These are phyloP conservation scores for Byasa hedistus DNA, from an alignment of 2,888 invertebrate genomes.

Conservation along the genomic window DNA sequence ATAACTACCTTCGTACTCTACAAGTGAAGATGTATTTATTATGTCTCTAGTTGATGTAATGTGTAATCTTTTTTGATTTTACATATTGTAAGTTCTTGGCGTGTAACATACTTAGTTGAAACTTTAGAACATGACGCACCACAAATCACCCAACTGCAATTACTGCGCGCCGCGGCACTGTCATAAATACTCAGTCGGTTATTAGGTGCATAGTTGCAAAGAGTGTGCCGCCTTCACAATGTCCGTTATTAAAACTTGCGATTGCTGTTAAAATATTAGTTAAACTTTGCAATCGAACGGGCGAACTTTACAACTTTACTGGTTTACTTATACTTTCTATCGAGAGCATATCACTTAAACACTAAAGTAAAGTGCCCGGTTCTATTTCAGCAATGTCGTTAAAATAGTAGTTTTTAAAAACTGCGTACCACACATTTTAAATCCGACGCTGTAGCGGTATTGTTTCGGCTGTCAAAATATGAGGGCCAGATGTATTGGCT, in stretches of 20 bases:
- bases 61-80: background rate
- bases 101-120: slow-evolving; percentile 35
- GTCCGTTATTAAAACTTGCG: slow-evolving; percentile 22
- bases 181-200: slow-evolving; percentile 62
- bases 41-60: background rate
- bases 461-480: too few relatives aligned
- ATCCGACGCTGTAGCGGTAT: too few relatives aligned
- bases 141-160: slow-evolving; percentile 75
- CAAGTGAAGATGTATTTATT: background rate
- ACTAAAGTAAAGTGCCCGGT: too few relatives aligned
- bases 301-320: slow-evolving; percentile 4
- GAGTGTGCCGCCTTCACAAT: slow-evolving; percentile 39
- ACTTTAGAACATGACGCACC: slow-evolving; percentile 53
- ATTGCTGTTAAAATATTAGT: slow-evolving; percentile 17
- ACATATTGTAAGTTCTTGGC: background rate
- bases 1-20: background rate
- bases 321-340: background rate
- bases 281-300: slow-evolving; percentile 9
- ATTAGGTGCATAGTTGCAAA: slow-evolving; percentile 72
- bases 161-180: slow-evolving; percentile 50
- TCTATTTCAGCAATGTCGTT: too few relatives aligned
- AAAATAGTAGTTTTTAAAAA: too few relatives aligned
- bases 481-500: too few relatives aligned
- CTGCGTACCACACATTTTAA: too few relatives aligned
- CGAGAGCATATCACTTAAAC: background rate